Percentiles rank a stretch among this genome's conserved stretches.
phyloP scores from a whole-genome alignment of 1,140 invertebrate genomes.

The Trinorchestia longiramus region DNA sequence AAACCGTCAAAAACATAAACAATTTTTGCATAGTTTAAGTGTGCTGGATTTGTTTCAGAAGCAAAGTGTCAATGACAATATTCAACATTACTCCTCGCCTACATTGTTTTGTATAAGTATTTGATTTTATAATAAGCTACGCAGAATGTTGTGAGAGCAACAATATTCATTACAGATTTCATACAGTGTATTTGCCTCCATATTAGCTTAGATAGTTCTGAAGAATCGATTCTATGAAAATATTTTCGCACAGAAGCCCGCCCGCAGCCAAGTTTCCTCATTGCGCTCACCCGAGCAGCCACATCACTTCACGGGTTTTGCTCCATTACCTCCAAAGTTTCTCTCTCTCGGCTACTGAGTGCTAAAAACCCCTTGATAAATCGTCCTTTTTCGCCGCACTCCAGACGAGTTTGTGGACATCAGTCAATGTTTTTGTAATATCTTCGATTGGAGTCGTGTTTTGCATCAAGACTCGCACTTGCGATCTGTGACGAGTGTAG shows the following conservation, averaged over 20 bases:
- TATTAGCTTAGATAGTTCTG: background rate
- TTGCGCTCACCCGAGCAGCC: background rate
- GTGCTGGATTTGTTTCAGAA: background rate
- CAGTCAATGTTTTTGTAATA: conserved; percentile 12
- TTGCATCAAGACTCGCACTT: background rate
- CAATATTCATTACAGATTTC: background rate
- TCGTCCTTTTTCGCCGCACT: background rate
- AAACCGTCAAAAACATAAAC: background rate
- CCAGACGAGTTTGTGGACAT: background rate
- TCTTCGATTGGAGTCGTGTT: conserved; percentile 11
- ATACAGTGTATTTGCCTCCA: background rate
- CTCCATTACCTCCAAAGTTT: conserved; percentile 29
- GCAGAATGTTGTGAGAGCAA: background rate
- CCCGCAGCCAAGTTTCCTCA: background rate
- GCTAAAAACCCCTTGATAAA: conserved; percentile 36
- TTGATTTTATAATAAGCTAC: background rate
- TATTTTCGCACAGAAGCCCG: background rate
- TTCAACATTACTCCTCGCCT: background rate
- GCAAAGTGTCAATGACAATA: background rate
- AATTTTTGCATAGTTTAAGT: background rate
- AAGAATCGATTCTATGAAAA: background rate
- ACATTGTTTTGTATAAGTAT: background rate
- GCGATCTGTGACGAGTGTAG: no score
- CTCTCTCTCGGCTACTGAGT: background rate
- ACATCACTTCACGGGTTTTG: background rate